Conservation (phyloP, 2,797 vertebrate species). For the Melanotaenia boesemani region DNA sequence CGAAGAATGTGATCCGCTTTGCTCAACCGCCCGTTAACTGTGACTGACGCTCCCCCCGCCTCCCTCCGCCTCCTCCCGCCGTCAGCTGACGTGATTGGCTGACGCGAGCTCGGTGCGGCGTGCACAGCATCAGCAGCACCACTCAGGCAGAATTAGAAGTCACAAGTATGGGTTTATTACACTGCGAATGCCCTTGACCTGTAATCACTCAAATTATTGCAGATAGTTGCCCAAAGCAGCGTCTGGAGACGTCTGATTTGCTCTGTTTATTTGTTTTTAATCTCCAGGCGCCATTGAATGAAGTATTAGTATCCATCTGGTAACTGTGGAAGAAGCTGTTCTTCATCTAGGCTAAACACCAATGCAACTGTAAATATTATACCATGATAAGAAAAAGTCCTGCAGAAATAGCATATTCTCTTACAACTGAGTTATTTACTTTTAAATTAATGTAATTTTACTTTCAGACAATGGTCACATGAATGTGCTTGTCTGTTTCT, state of each 20-base stretch:
- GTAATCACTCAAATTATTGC: slow-evolving; percentile 32
- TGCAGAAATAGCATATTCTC: no score
- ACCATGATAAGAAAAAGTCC: background rate
- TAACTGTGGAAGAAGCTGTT: background rate
- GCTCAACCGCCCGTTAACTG: slow-evolving; percentile 48
- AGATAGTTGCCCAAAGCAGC: slow-evolving; percentile 6
- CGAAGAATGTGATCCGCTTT: slow-evolving; percentile 61
- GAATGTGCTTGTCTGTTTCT: background rate
- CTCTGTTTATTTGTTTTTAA: slow-evolving; percentile 3
- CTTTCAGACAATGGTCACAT: background rate
- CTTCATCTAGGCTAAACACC: background rate
- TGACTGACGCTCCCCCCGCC: slow-evolving; percentile 34
- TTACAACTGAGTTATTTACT: no score
- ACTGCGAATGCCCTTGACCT: slow-evolving; percentile 62
- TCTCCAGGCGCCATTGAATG: background rate
- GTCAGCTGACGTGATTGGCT: slow-evolving; percentile 72
- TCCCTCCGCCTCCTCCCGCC: slow-evolving; percentile 38
- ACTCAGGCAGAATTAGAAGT: slow-evolving; percentile 24
- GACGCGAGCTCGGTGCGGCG: slow-evolving; percentile 42
- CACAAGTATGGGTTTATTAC: slow-evolving; percentile 55
- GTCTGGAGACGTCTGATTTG: background rate
- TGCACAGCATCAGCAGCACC: slow-evolving; percentile 73
- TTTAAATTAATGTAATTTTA: no score
- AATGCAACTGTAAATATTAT: background rate
- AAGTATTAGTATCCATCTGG: background rate